Conservation (phyloP, 2,113 vertebrate species). For the Propithecus coquereli region DNA sequence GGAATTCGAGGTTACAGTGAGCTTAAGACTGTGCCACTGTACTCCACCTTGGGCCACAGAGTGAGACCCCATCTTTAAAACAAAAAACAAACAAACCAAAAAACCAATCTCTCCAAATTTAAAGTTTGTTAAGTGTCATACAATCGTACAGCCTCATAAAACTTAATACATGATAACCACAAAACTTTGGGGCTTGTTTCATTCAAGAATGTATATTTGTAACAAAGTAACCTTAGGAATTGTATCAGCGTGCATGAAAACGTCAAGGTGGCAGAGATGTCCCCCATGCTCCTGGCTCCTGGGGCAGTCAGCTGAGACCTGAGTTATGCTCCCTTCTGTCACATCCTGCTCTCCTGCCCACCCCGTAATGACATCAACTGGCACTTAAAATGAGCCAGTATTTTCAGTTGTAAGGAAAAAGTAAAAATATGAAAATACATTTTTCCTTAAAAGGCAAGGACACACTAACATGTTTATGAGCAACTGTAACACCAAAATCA, state of each 20-base stretch:
- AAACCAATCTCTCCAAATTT: neutral
- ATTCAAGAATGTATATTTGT: accelerated
- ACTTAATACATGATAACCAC: neutral
- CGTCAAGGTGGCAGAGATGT: accelerated
- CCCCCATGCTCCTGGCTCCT: accelerated
- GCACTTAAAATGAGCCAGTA: too few relatives aligned
- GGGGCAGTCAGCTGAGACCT: accelerated
- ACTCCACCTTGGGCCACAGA: too few relatives aligned
- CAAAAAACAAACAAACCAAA: neutral
- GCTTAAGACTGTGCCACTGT: too few relatives aligned
- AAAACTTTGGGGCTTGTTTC: neutral
- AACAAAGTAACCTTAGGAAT: accelerated
- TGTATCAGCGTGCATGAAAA: accelerated
- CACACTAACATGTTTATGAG: neutral
- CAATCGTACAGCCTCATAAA: accelerated
- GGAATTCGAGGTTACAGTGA: too few relatives aligned
- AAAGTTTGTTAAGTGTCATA: neutral
- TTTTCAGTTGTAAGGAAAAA: neutral
- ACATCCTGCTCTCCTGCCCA: too few relatives aligned
- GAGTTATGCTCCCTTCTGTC: accelerated
- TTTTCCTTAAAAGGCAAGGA: neutral
- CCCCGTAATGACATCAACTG: neutral
- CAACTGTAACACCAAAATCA: neutral
- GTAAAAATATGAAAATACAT: neutral
- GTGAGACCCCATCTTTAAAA: too few relatives aligned